Evolutionary conservation across 2,113 vertebrate species (phyloP), one percentile per base, ranked within the genome.

Genomic region (Melanocharis versteri): DNA sequence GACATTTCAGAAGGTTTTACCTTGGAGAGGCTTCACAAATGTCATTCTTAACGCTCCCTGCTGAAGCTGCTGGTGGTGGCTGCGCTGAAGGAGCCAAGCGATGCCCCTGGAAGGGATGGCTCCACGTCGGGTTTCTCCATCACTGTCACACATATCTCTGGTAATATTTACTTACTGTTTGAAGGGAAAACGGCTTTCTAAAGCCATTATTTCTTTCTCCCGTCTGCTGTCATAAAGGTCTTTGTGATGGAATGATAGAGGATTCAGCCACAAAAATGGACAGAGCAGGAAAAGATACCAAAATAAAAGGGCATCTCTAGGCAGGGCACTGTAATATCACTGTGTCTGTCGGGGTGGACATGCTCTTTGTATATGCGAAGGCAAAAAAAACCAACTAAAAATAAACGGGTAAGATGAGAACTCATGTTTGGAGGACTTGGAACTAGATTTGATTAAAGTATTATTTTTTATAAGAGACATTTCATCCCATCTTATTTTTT

Each of bases 131-230:
- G 48, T 93, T 90, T 94, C 87, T 95, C 88, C 42, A 84, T 90
- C 45, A n/a, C 80, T 96, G 95, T 91, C 95, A 93, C 83, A 83
- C n/a, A 23, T 65, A 44, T 50, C 93, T 94, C 93, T 94, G 95
- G 84, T 95, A 96, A 96, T 97, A 94, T 95, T 96, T 97, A 94
- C 93, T 97, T 92, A 95, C 80, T 81, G 78, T 80, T 84, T 93
- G 94, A 97, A 97, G 97, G 85, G 95, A 96, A 97, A 97, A 96
- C 89, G 94, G 91, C 76, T 97, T 96, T 96, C 92, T 93, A 81
- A 87, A 92, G 88, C 83, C 89, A 81, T 97, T 94, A 80, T 89
- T 78, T 69, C 64, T 94, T 94, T 90, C 57, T 77, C 88, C 48
- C 7, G 2, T 89, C 96, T 87, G 78, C 91, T 97, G 92, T 97